Evolutionary conservation across 2,888 invertebrate species (phyloP).

Genomic region (Drosophila tanythrix): DNA sequence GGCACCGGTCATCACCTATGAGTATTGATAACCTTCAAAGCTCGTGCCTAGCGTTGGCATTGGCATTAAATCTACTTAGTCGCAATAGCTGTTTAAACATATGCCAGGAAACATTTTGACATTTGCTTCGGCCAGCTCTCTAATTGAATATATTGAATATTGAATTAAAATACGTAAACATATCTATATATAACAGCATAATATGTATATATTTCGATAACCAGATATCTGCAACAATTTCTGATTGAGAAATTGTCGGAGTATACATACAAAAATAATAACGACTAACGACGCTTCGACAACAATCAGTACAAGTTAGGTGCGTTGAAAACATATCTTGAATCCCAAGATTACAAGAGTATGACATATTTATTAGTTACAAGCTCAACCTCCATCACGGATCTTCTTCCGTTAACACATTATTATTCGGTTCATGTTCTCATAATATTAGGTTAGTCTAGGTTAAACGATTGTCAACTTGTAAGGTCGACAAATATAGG

Average conservation of each 20-base stretch:
- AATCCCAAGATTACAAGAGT: slow-evolving; percentile 16
- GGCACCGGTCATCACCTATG: slow-evolving; percentile 31
- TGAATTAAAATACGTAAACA: background rate
- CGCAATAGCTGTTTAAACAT: slow-evolving; percentile 52
- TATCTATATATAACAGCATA: background rate
- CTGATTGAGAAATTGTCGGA: background rate
- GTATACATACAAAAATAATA: background rate
- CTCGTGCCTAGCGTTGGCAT: slow-evolving; percentile 28
- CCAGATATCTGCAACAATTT: background rate
- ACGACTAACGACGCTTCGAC: background rate
- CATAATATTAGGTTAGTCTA: background rate
- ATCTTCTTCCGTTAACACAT: slow-evolving; percentile 3
- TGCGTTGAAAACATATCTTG: slow-evolving; percentile 21
- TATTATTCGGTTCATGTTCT: background rate
- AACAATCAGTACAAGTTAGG: slow-evolving; percentile 8
- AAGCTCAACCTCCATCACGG: background rate
- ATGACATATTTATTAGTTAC: slow-evolving; percentile 21
- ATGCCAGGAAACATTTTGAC: slow-evolving; percentile 64
- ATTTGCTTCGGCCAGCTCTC: slow-evolving; percentile 30
- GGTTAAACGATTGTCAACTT: too few relatives aligned
- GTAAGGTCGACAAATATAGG: too few relatives aligned
- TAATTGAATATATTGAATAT: slow-evolving; percentile 9
- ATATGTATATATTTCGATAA: background rate
- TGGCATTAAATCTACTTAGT: slow-evolving; percentile 44
- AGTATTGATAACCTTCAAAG: slow-evolving; percentile 55